These are phyloP conservation scores for Hippopotamus amphibius DNA, from an alignment of 2,113 vertebrate genomes.

Conservation along the genomic window DNA sequence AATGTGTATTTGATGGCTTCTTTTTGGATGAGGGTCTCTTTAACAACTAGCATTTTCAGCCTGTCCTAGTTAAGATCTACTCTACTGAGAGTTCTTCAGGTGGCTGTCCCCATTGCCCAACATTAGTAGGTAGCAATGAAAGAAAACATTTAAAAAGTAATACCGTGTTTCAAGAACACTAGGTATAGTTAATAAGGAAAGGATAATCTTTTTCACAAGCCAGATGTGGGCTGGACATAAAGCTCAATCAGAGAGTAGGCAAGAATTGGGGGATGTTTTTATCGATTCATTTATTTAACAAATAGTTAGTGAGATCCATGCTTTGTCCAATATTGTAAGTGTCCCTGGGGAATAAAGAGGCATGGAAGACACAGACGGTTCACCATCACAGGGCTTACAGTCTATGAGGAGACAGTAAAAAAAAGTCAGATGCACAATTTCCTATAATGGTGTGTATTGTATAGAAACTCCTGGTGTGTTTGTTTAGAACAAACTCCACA, in stretches of 20 bases:
- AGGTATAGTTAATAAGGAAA: neutral
- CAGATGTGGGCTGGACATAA: neutral
- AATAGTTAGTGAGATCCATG: neutral
- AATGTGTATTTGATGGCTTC: neutral
- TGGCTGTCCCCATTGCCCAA: neutral
- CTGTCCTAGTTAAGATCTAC: neutral
- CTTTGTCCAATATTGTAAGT: neutral
- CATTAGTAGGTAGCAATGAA: neutral
- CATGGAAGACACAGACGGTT: neutral
- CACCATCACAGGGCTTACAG: neutral
- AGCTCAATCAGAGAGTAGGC: neutral
- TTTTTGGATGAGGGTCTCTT: neutral
- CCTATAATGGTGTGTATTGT: neutral
- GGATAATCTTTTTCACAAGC: neutral
- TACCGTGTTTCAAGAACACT: neutral
- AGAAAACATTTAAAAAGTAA: neutral
- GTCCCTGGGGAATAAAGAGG: neutral
- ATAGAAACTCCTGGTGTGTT: fast-evolving
- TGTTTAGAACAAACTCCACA: neutral
- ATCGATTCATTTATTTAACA: neutral
- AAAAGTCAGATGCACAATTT: too few relatives aligned
- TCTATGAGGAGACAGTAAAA: neutral
- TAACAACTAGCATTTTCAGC: neutral
- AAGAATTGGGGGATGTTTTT: neutral
- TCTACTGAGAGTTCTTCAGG: neutral